These are phyloP conservation scores for Eristalinus aeneus DNA, from an alignment of 2,888 invertebrate species.

Conservation along the genomic window DNA sequence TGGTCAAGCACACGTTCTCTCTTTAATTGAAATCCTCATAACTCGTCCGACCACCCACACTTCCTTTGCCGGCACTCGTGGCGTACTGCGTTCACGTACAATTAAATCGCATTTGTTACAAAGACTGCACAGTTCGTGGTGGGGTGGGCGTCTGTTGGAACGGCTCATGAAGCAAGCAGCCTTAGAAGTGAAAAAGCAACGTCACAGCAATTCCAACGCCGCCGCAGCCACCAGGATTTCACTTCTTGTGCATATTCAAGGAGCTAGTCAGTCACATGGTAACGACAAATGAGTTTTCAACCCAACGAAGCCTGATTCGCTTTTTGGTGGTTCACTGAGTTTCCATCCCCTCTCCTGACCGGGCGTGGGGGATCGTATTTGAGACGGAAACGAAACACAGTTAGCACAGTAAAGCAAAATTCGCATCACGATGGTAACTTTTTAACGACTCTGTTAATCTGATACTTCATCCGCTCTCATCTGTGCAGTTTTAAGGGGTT, in stretches of 20 bases:
- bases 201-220: too few relatives aligned
- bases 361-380: not conserved
- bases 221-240: not conserved
- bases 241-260: not conserved
- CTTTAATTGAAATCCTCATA: conserved; percentile 60
- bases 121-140: conserved; percentile 27
- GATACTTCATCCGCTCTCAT: conserved; percentile 33
- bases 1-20: conserved; percentile 27
- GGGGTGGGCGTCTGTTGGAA: not conserved
- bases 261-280: conserved; percentile 24
- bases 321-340: conserved; percentile 42
- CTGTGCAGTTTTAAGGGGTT: conserved; percentile 34
- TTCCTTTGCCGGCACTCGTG: not conserved
- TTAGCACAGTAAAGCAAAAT: not conserved
- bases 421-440: conserved; percentile 31
- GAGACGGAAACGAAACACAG: conserved; percentile 7
- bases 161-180: not conserved
- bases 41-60: conserved; percentile 11
- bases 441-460: conserved; percentile 44
- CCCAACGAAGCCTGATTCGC: conserved; percentile 35
- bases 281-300: conserved; percentile 53
- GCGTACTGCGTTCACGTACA: conserved; percentile 23
- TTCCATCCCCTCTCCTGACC: not conserved
- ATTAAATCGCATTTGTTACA: conserved; percentile 49
- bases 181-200: conserved; percentile 10